These are phyloP conservation scores for Phalacrocorax carbo DNA, from an alignment of 2,113 vertebrate genomes.

Conservation along the genomic window DNA sequence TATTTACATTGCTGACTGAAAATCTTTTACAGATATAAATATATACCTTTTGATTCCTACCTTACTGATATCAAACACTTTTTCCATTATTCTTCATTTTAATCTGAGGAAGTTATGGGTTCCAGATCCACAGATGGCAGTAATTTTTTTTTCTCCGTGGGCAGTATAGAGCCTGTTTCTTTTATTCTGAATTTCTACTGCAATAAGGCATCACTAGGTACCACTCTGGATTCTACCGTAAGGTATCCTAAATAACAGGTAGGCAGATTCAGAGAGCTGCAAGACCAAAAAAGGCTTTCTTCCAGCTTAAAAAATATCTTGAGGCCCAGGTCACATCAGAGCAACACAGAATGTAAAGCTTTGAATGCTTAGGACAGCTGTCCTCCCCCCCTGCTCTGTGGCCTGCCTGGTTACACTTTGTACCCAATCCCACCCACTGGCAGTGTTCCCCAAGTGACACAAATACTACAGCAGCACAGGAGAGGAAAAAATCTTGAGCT, in stretches of 20 bases:
- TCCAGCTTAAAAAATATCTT: slow-evolving; percentile 36
- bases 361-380: slow-evolving; percentile 63
- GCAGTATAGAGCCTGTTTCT: neutral
- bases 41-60: neutral
- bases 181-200: neutral
- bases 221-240: neutral
- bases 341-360: slow-evolving; percentile 37
- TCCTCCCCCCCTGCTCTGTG: neutral
- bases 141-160: neutral
- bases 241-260: neutral
- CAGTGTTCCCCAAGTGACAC: slow-evolving; percentile 46
- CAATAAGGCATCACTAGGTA: neutral
- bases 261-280: neutral
- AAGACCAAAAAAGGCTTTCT: slow-evolving; percentile 18
- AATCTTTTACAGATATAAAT: neutral
- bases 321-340: slow-evolving; percentile 6
- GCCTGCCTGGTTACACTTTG: slow-evolving; percentile 44
- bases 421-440: slow-evolving; percentile 23
- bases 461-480: neutral
- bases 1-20: neutral
- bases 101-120: neutral
- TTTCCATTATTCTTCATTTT: neutral
- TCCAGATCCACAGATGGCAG: neutral
- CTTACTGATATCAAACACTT: neutral
- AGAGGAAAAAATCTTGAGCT: slow-evolving; percentile 2